Evolutionary conservation across 2,113 vertebrate genomes (phyloP).

Genomic region (Callipepla squamata): DNA sequence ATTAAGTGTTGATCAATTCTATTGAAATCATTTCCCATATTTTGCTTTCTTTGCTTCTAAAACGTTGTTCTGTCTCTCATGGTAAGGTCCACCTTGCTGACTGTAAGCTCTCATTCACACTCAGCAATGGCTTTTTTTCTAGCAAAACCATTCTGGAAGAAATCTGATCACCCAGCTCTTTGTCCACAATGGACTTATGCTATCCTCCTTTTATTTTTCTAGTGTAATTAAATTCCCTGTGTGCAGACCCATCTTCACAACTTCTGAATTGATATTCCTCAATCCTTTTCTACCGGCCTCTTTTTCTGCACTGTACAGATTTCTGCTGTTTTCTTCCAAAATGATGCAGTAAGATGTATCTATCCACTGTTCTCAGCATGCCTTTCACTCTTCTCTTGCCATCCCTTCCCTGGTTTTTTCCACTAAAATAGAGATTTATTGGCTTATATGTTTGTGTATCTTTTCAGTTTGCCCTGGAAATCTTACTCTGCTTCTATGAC

Average conservation of each 20-base stretch:
- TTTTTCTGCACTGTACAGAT: background rate
- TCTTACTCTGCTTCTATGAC: background rate
- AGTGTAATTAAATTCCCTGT: background rate
- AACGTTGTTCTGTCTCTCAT: background rate
- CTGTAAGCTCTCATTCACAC: background rate
- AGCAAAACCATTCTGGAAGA: background rate
- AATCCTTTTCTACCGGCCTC: background rate
- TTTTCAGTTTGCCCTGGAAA: background rate
- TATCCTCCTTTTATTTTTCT: background rate
- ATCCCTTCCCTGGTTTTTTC: background rate
- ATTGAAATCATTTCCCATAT: fast-evolving
- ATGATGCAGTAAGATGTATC: background rate
- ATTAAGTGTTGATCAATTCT: background rate
- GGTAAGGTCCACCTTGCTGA: background rate
- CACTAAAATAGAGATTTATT: background rate
- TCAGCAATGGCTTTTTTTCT: background rate
- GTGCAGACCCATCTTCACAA: background rate
- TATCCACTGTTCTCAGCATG: background rate
- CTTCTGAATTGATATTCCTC: background rate
- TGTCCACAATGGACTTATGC: background rate
- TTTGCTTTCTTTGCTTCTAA: background rate
- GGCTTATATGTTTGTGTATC: background rate
- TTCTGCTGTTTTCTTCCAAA: background rate
- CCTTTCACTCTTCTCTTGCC: background rate
- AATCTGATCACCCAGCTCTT: background rate